Base-by-base conservation (phyloP, 2,113 vertebrate species). In the Monopterus albus region DNA sequence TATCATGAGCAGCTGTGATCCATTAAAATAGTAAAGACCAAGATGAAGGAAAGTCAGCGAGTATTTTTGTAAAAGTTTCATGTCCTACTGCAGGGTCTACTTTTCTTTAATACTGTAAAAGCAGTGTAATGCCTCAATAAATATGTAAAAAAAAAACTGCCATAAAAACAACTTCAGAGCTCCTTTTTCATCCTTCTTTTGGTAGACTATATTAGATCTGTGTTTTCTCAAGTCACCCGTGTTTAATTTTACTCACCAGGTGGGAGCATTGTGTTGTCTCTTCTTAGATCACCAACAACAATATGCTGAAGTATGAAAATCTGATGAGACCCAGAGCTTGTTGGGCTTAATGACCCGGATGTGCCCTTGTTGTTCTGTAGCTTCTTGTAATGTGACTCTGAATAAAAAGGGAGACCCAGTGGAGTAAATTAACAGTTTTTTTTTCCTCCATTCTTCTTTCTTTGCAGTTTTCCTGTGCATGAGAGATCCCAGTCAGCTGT, bases 401-500 rank as follows among this genome's bases (percentile, higher is more conserved):
- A 74, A 80, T 72, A 65, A 87, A 68, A 68, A 85, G 45, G 25
- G 52, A 83, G 72, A 66, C 81, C 75, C 81, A 79, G 73, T 1
- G 56, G 78, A 85, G 47, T 81, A 61, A 79, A 80, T 43, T 49
- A 43, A 58, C 59, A n/a, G n/a, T n/a, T 42, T 18, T 40, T 36
- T 75, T 39, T 40, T 21, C 29, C 21, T 21, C 59, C 47, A 36
- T 36, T 25, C 25, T 40, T 57, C 65, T 65, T 62, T 53, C 58
- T 68, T 56, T 53, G 36, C 64, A 39, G n/a, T 67, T 76, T 65
- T 78, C 81, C 78, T 75, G 80, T 71, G 80, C 87, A 82, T 90
- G 85, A 89, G 75, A 72, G 82, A 83, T 72, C 72, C 66, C 82
- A 86, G 61, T 88, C 74, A 79, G 79, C 77, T 88, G 75, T 60